Conservation (phyloP, 1,140 invertebrate species). For the Nylanderia fulva region DNA sequence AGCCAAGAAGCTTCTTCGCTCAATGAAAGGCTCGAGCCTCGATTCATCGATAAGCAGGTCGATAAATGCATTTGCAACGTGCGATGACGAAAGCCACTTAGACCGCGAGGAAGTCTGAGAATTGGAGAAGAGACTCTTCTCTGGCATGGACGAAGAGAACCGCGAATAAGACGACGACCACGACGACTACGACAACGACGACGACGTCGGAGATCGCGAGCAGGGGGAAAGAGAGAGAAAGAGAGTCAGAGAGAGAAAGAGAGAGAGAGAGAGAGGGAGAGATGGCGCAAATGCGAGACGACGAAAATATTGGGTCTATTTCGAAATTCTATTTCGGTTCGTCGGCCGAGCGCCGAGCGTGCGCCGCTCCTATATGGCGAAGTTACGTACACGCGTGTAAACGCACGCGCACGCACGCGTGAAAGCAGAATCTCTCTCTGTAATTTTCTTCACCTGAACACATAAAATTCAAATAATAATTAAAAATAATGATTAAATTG, state of each 20-base stretch:
- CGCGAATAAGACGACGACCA: conserved; percentile 54
- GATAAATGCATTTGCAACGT: conserved; percentile 53
- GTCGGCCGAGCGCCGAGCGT: conserved; percentile 81
- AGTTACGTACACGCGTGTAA: conserved; percentile 45
- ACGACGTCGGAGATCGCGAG: conserved; percentile 65
- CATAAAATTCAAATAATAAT: not conserved
- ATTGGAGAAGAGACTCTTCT: conserved; percentile 55
- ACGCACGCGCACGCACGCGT: conserved; percentile 47
- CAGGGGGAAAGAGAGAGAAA: conserved; percentile 46
- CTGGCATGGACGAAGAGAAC: conserved; percentile 65
- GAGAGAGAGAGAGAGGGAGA: conserved; percentile 65
- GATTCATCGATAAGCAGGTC: conserved; percentile 48
- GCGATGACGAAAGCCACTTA: conserved; percentile 65
- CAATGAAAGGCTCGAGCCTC: conserved; percentile 15
- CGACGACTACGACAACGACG: conserved; percentile 65
- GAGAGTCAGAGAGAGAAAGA: not conserved
- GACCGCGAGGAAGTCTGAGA: conserved; percentile 20
- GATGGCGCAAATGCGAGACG: conserved; percentile 85
- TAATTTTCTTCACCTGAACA: no score
- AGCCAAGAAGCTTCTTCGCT: conserved; percentile 3
- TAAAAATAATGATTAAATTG: not conserved
- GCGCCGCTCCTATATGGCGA: conserved; percentile 74
- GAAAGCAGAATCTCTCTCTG: conserved; percentile 19
- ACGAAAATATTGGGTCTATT: conserved; percentile 87
- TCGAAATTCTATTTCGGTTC: conserved; percentile 86